Evolutionary conservation across 2,113 vertebrate genomes (phyloP).

Genomic region (Capreolus pygargus): DNA sequence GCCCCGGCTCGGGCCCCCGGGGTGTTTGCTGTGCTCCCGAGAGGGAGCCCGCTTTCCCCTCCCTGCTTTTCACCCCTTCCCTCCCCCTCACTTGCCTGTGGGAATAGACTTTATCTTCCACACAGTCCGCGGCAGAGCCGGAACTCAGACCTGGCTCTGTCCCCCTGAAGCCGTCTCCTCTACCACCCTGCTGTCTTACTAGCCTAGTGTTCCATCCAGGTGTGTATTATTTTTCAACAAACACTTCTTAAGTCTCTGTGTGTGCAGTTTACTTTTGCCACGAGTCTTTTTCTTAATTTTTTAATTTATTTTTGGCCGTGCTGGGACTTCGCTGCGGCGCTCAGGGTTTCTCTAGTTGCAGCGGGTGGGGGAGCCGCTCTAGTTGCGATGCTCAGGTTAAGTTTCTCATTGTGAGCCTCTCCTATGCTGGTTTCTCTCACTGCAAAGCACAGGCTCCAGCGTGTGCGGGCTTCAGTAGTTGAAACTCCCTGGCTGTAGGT

Average conservation of each 20-base stretch:
- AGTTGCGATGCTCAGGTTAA: rapidly evolving
- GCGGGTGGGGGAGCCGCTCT: rapidly evolving
- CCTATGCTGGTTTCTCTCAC: rapidly evolving
- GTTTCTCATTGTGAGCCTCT: rapidly evolving
- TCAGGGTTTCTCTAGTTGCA: background rate
- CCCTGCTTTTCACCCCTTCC: background rate
- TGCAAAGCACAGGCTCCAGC: background rate
- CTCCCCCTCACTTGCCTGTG: background rate
- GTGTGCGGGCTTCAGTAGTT: background rate
- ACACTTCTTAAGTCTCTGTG: background rate
- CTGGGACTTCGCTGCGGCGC: background rate
- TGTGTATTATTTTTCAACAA: background rate
- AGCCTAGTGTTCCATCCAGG: background rate
- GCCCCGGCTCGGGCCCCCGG: too few relatives aligned
- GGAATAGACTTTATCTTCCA: background rate
- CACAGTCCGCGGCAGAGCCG: background rate
- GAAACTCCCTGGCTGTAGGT: background rate
- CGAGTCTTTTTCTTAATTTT: background rate
- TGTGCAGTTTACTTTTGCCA: background rate
- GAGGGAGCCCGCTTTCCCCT: background rate
- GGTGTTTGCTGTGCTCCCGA: background rate
- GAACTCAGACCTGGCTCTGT: background rate
- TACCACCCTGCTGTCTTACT: rapidly evolving
- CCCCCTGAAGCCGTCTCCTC: background rate
- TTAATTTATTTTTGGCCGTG: rapidly evolving